phyloP scores from a whole-genome alignment of 1,140 invertebrate genomes.

The Medauroidea extradentata region DNA sequence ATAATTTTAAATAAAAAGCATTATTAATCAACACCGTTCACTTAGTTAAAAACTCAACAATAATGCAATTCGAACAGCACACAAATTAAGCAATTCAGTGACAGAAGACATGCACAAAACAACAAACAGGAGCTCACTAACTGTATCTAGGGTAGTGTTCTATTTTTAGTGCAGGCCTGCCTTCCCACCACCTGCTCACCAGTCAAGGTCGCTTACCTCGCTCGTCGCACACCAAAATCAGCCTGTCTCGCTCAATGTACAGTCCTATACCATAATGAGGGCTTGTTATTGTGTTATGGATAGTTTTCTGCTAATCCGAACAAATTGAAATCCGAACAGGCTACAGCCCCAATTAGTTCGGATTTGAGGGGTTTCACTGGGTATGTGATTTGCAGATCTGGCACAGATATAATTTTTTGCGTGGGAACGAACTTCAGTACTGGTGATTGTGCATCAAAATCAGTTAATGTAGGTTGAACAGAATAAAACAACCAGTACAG shows the following conservation, averaged over 20 bases:
- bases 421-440: no score
- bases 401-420: no score
- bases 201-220: neutral
- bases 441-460: no score
- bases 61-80: neutral
- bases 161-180: slow-evolving; percentile 2
- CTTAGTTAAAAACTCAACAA: slow-evolving; percentile 3
- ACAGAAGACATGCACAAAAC: neutral
- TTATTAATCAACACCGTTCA: neutral
- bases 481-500: no score
- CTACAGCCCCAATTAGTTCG: slow-evolving; percentile 1
- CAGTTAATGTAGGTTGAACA: no score
- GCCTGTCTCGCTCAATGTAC: neutral
- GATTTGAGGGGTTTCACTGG: slow-evolving; percentile 5
- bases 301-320: slow-evolving; percentile 1
- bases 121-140: neutral
- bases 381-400: no score
- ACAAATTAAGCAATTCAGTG: neutral
- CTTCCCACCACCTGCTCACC: neutral
- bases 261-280: no score
- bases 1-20: slow-evolving; percentile 3
- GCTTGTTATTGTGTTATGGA: no score
- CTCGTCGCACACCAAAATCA: neutral
- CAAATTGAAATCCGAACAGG: slow-evolving; percentile 2
- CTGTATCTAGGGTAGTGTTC: neutral